phyloP scores from a whole-genome alignment of 2,888 invertebrate genomes.

The Drosophila rellima region DNA sequence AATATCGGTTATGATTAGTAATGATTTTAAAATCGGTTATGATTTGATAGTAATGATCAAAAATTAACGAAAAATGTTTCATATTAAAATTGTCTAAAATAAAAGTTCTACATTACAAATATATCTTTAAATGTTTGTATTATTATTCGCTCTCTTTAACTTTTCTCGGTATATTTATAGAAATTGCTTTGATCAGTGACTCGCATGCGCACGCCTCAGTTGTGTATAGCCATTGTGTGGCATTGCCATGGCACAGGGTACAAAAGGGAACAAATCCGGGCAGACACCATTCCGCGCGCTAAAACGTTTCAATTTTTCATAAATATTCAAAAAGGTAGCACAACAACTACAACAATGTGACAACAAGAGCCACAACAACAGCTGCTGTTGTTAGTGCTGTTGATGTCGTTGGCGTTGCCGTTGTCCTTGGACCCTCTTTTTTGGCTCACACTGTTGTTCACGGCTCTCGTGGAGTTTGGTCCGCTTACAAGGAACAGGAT shows the following conservation, averaged over 20 bases:
- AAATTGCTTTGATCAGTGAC: not conserved
- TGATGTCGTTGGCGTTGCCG: slow-evolving; percentile 34
- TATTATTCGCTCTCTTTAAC: too few species aligned
- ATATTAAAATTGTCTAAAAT: too few species aligned
- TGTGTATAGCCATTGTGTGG: slow-evolving; percentile 8
- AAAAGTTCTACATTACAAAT: too few species aligned
- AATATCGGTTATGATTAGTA: too few species aligned
- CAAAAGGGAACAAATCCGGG: slow-evolving; percentile 46
- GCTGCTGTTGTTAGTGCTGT: slow-evolving; percentile 46
- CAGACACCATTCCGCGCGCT: slow-evolving; percentile 55
- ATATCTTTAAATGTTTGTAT: too few species aligned
- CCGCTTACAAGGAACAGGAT: slow-evolving; percentile 36
- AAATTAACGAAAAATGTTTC: too few species aligned
- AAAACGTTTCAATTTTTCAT: slow-evolving; percentile 81
- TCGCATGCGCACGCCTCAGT: slow-evolving; percentile 3
- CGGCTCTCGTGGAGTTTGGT: slow-evolving; percentile 28
- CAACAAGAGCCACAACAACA: slow-evolving; percentile 56
- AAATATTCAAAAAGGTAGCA: slow-evolving; percentile 78
- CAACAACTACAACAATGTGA: slow-evolving; percentile 42
- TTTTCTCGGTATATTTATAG: not conserved
- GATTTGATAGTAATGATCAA: too few species aligned
- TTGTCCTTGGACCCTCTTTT: slow-evolving; percentile 2
- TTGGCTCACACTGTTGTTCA: slow-evolving; percentile 24
- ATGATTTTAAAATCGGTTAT: too few species aligned
- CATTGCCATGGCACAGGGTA: slow-evolving; percentile 22